Evolutionary conservation across 2,888 invertebrate genomes (phyloP), one percentile per base, ranked within the genome.

Genomic region (Drosophila putrida): DNA sequence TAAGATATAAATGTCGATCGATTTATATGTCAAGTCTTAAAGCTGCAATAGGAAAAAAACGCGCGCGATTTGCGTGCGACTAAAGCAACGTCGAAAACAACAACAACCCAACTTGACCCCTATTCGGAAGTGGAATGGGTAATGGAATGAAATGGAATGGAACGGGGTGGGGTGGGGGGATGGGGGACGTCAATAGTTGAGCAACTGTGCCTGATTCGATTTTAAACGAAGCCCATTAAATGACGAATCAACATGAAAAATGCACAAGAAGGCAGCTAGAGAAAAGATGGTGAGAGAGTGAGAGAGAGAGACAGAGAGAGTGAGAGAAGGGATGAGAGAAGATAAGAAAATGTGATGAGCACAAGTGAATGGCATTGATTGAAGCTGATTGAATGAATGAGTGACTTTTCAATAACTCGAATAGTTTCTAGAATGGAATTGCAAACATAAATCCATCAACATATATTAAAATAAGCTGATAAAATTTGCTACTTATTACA

Each of bases 21-120:
- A 85, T 67, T 79, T 82, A 47, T 69, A 60, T 50, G 55, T 75
- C 68, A 75, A 75, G 78, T 43, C 54, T 75, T 54, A 76, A 76
- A 44, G 50, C 57, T 46, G 36, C 39, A 41, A 46, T 47, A 47
- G 31, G 9, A 25, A 20, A 27, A 67, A 67, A 71, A 61, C 46
- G 54, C 59, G 60, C 50, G 62, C 65, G 60, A 53, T 65, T 66
- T 41, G 57, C 65, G 35, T 57, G 54, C 59, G 49, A 51, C 43
- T 59, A 53, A 82, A 74, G 41, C 58, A 60, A 46, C 49, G 41
- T 10, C 15, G n/a, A 3, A 15, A 20, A 38, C 10, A 20, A n/a
- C 31, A 20, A 54, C 13, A 36, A 64, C 20, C 38, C 57, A 47
- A 57, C 43, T 60, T 68, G 74, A 60, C 63, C 68, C 50, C 59